Evolutionary conservation across 64 coral and sea anemone species (phyloP).

Genomic region (Stylophora pistillata): DNA sequence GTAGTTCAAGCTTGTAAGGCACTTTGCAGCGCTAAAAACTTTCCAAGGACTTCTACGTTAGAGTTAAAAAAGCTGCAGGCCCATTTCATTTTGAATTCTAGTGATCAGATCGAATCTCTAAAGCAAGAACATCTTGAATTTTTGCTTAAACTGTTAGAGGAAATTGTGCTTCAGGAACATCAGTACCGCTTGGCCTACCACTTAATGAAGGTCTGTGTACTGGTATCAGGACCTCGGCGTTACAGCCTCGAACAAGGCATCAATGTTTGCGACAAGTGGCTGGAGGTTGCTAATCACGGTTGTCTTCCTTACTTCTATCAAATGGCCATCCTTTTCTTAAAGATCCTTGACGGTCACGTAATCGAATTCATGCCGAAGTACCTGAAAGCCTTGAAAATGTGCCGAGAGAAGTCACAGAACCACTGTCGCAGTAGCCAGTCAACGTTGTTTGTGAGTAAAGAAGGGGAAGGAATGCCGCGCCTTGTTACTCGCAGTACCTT

Average conservation of each 20-base stretch:
- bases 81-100: slow-evolving; percentile 51
- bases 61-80: slow-evolving; percentile 72
- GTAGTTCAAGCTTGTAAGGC: slow-evolving; percentile 63
- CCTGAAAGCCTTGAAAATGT: slow-evolving; percentile 34
- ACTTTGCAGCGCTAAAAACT: slow-evolving; percentile 53
- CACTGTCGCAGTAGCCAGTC: slow-evolving; percentile 26
- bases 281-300: not conserved
- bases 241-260: slow-evolving; percentile 49
- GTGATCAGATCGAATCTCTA: slow-evolving; percentile 54
- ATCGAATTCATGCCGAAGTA: slow-evolving; percentile 16
- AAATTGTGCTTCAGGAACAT: slow-evolving; percentile 48
- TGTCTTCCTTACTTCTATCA: slow-evolving; percentile 55
- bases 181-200: slow-evolving; percentile 40
- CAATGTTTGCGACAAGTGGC: slow-evolving; percentile 18
- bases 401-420: slow-evolving; percentile 61
- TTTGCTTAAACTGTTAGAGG: slow-evolving; percentile 54
- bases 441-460: slow-evolving; percentile 33
- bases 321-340: slow-evolving; percentile 38
- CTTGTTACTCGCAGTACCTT: slow-evolving; percentile 39
- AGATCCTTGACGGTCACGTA: slow-evolving; percentile 24
- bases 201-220: slow-evolving; percentile 59
- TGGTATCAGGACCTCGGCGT: slow-evolving; percentile 5
- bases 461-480: slow-evolving; percentile 46
- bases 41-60: slow-evolving; percentile 47
- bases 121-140: slow-evolving; percentile 31